Evolutionary conservation across 2,797 vertebrate genomes (phyloP).

Genomic region (Esox lucius): DNA sequence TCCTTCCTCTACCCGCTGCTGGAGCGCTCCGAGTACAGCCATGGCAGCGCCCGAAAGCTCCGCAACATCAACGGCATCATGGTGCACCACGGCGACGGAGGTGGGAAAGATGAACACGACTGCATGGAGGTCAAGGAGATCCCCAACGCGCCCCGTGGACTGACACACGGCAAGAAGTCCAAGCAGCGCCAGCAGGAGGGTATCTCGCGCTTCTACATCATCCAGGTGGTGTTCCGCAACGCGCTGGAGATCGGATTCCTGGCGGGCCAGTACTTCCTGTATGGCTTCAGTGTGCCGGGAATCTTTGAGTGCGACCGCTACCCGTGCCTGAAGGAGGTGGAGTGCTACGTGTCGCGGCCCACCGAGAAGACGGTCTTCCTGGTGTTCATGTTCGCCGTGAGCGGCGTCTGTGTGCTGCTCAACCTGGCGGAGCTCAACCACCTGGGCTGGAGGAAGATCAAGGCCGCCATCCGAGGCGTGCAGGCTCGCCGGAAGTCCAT

Average conservation of each 20-base stretch:
- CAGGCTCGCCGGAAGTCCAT: constrained; percentile 84
- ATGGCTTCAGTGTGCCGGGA: constrained; percentile 85
- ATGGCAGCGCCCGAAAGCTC: constrained; percentile 61
- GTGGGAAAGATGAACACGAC: constrained; percentile 77
- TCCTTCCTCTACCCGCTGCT: constrained; percentile 83
- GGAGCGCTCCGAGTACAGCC: constrained; percentile 71
- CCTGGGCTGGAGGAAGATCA: constrained; percentile 88
- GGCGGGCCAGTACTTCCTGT: constrained; percentile 86
- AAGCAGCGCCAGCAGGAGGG: constrained; percentile 84
- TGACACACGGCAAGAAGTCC: constrained; percentile 74
- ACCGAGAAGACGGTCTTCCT: constrained; percentile 89
- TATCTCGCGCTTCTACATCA: constrained; percentile 88
- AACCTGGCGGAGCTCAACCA: constrained; percentile 92
- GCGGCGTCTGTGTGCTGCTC: constrained; percentile 87
- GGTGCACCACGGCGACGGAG: constrained; percentile 72
- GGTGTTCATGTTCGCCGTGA: constrained; percentile 92
- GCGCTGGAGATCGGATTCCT: constrained; percentile 87
- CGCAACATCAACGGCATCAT: constrained; percentile 78
- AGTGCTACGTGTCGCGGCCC: constrained; percentile 89
- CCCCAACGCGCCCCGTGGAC: constrained; percentile 70
- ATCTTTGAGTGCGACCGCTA: constrained; percentile 88
- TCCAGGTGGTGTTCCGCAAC: constrained; percentile 89
- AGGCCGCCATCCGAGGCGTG: constrained; percentile 81
- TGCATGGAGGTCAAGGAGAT: constrained; percentile 79
- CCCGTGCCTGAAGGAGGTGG: constrained; percentile 88